Conservation (phyloP, 1,140 invertebrate species). For the Papilio aristodemus region DNA sequence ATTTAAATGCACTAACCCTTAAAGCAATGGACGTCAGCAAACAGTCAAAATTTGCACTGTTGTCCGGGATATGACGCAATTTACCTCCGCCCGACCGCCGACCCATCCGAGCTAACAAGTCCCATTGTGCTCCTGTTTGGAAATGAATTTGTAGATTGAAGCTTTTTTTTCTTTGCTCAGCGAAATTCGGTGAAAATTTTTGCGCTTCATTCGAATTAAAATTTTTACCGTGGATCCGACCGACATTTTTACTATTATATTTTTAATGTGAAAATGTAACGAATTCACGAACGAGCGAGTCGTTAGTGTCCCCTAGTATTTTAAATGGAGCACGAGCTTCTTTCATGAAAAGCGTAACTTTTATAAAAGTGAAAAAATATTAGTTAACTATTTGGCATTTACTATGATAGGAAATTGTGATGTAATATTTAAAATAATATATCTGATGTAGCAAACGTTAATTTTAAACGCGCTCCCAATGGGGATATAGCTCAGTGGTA, state of each 20-base stretch:
- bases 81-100: constrained; percentile 26
- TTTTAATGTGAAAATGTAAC: background rate
- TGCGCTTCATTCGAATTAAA: constrained; percentile 2
- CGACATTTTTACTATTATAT: background rate
- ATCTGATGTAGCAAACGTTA: background rate
- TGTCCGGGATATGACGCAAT: constrained; percentile 36
- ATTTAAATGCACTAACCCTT: constrained; percentile 39
- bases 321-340: background rate
- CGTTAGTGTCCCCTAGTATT: background rate
- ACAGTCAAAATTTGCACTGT: constrained; percentile 43
- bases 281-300: background rate
- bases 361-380: no score
- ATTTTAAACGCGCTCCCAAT: background rate
- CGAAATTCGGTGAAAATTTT: constrained; percentile 23
- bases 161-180: constrained; percentile 3
- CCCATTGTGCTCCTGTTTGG: constrained; percentile 37
- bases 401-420: background rate
- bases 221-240: background rate
- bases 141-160: constrained; percentile 32
- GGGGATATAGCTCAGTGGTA: constrained; percentile 22
- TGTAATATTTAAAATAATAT: background rate
- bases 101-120: constrained; percentile 48
- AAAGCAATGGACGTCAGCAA: constrained; percentile 47
- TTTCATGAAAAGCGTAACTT: background rate
- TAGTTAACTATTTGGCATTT: no score